These are phyloP conservation scores for Nasonia longicornis DNA, from an alignment of 1,140 invertebrate genomes.

Conservation along the genomic window DNA sequence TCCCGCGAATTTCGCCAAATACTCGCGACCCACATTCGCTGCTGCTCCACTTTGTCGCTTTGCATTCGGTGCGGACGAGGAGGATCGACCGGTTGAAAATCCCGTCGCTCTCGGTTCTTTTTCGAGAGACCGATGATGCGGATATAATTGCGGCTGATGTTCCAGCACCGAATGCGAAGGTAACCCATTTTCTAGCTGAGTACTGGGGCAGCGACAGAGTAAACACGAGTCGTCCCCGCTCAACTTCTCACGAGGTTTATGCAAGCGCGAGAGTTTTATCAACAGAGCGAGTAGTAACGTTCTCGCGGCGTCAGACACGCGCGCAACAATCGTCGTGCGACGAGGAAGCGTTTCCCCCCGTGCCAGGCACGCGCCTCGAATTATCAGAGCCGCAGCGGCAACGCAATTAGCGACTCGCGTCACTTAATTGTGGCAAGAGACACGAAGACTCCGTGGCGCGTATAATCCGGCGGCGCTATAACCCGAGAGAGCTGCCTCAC, in stretches of 20 bases:
- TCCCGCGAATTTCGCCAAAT: not conserved
- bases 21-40: not conserved
- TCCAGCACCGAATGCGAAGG: not conserved
- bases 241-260: not conserved
- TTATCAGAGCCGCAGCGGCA: constrained; percentile 50
- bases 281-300: not conserved
- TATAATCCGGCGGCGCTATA: not conserved
- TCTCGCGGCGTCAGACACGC: constrained; percentile 5
- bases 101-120: not conserved
- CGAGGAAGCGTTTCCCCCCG: constrained; percentile 5
- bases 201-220: not conserved
- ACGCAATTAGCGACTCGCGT: constrained; percentile 54
- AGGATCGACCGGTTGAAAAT: not conserved
- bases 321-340: constrained; percentile 36
- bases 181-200: not conserved
- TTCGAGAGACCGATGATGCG: constrained; percentile 54
- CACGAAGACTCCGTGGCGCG: not conserved
- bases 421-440: constrained; percentile 49
- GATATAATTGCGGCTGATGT: constrained; percentile 51
- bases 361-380: constrained; percentile 50
- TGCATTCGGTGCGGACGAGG: not conserved
- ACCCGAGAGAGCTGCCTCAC: not conserved
- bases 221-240: not conserved
- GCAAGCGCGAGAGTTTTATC: not conserved
- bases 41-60: not conserved